These are phyloP conservation scores for Fopius arisanus DNA, from an alignment of 1,140 invertebrate species.

Conservation along the genomic window DNA sequence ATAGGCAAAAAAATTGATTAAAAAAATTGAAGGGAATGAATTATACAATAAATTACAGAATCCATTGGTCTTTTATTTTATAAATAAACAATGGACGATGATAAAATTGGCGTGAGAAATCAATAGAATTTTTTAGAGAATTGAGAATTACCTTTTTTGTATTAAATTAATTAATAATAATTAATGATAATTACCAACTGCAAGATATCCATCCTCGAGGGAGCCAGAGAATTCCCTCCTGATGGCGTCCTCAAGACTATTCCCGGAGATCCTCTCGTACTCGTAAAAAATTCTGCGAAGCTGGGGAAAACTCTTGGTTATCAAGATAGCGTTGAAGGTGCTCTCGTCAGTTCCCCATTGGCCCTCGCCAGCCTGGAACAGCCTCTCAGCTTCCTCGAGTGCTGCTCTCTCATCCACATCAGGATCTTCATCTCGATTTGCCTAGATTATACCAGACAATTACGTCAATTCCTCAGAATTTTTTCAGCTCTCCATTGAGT, in stretches of 20 bases:
- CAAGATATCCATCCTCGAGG: constrained; percentile 83
- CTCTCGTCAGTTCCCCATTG: constrained; percentile 90
- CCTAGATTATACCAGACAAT: constrained; percentile 53
- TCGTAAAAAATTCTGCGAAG: constrained; percentile 82
- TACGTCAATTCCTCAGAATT: constrained; percentile 5
- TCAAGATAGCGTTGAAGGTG: constrained; percentile 82
- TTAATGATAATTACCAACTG: constrained; percentile 74
- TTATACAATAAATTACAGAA: too few species aligned
- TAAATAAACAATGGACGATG: neutral
- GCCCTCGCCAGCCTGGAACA: constrained; percentile 78
- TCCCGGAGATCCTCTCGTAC: constrained; percentile 78
- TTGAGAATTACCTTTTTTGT: too few species aligned
- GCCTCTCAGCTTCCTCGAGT: constrained; percentile 74
- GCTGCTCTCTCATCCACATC: constrained; percentile 74
- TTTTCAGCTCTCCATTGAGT: too few species aligned
- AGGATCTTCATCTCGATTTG: constrained; percentile 61
- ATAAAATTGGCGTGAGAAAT: too few species aligned
- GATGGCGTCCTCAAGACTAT: constrained; percentile 86
- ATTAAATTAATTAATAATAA: neutral
- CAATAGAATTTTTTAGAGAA: too few species aligned
- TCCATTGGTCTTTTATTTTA: too few species aligned
- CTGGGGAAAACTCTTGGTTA: constrained; percentile 82
- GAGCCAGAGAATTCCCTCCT: constrained; percentile 88
- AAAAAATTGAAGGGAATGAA: too few species aligned
- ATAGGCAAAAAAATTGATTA: too few species aligned